Evolutionary conservation across 2,888 invertebrate genomes (phyloP), one percentile per base, ranked within the genome.

Genomic region (Melangyna quadrimaculata): DNA sequence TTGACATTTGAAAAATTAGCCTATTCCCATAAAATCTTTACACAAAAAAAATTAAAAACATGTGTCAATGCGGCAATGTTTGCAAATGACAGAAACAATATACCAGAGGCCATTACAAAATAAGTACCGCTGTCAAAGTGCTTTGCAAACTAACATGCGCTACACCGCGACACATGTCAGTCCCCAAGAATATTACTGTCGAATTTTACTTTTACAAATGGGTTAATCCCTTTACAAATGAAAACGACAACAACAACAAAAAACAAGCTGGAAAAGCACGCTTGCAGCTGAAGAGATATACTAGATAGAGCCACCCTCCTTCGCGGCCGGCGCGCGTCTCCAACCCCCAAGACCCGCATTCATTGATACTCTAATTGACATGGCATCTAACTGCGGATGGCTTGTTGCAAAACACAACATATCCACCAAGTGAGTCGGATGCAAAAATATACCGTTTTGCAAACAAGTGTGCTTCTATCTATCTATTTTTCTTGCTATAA

Each of bases 371-470:
- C 77, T 81, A 86, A 86, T 86, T 86, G 81, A 81, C 77, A 73
- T 78, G 72, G 57, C 57, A 77, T 73, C 72, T 67, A 37, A 61
- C 81, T 63, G 65, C 45, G 27, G 53, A 45, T 67, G 40, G 67
- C 40, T 72, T 75, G 53, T 45, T 69, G 70, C 59, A 40, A 63
- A 75, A 72, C 37, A 84, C 79, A 79, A 84, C 79, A 75, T 74
- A 69, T 55, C 43, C 63, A 51, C 27, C 14, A 37, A n/a, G n/a
- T n/a, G 45, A 51, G 55, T 61, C 61, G 43, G 65, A 65, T 86
- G 86, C 81, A 86, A 81, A 86, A 86, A 86, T 86, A 86, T 86
- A 86, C 86, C 86, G 86, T 86, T 86, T 73, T 57, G 69, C 73
- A 81, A 86, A 81, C 86, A 81, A 81, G 81, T 77, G 86, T 78